These are phyloP conservation scores for Acromyrmex heyeri DNA, from an alignment of 1,140 invertebrate species.

Conservation along the genomic window DNA sequence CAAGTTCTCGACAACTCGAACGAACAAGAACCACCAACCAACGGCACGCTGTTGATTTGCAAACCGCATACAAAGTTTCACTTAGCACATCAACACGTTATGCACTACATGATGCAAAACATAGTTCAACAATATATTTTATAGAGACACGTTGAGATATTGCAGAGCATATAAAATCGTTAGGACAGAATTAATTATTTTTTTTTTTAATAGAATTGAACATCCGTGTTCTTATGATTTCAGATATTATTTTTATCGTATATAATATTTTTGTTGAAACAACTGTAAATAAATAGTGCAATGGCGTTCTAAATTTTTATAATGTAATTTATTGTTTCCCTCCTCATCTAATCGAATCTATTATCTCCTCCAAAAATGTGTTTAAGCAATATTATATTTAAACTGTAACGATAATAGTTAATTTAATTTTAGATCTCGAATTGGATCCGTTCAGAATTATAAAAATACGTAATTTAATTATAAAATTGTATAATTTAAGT, in stretches of 20 bases:
- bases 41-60: slow-evolving; percentile 50
- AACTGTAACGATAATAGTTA: slow-evolving; percentile 14
- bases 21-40: slow-evolving; percentile 52
- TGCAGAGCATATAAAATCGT: neutral
- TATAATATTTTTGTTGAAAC: neutral
- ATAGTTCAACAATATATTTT: slow-evolving; percentile 51
- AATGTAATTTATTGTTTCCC: neutral
- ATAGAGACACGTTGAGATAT: slow-evolving; percentile 12
- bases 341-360: too few relatives aligned
- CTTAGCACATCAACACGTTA: slow-evolving; percentile 68
- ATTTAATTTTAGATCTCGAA: neutral
- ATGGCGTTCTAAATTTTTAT: neutral
- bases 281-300: slow-evolving; percentile 1
- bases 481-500: neutral
- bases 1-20: slow-evolving; percentile 51
- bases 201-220: slow-evolving; percentile 14
- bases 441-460: neutral
- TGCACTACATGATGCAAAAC: slow-evolving; percentile 54
- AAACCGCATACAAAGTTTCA: slow-evolving; percentile 71
- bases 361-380: neutral
- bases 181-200: neutral
- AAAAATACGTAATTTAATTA: slow-evolving; percentile 16
- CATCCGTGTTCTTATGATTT: neutral
- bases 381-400: slow-evolving; percentile 11
- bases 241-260: neutral